Evolutionary conservation across 2,113 vertebrate species (phyloP).

Genomic region (Gopherus evgoodei): DNA sequence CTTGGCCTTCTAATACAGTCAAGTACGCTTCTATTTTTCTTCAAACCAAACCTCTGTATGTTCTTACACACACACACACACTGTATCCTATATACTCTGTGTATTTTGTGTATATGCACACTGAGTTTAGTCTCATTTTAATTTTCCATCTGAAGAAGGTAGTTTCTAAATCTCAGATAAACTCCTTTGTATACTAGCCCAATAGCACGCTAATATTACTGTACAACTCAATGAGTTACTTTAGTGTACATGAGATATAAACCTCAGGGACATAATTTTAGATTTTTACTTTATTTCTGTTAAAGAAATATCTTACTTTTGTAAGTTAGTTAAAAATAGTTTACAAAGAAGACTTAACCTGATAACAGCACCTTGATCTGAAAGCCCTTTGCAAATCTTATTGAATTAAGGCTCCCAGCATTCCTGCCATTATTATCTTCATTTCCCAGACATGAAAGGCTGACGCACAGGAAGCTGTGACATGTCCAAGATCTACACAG

Average conservation of each 20-base stretch:
- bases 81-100: not conserved
- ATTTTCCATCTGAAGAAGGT: not conserved
- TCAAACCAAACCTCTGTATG: not conserved
- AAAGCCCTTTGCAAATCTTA: slow-evolving; percentile 50
- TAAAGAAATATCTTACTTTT: slow-evolving; percentile 31
- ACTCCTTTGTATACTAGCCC: not conserved
- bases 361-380: slow-evolving; percentile 45
- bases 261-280: not conserved
- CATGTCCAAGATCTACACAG: slow-evolving; percentile 35
- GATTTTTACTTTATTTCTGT: slow-evolving; percentile 34
- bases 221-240: slow-evolving; percentile 22
- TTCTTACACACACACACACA: not conserved
- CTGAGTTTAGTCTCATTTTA: slow-evolving; percentile 14
- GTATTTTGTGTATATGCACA: not conserved
- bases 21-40: slow-evolving; percentile 15
- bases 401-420: slow-evolving; percentile 58
- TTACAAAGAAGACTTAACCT: slow-evolving; percentile 44
- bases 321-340: slow-evolving; percentile 23
- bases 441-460: slow-evolving; percentile 46
- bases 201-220: not conserved
- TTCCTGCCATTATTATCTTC: slow-evolving; percentile 58
- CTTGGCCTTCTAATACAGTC: slow-evolving; percentile 48
- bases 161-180: not conserved
- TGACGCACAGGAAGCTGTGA: slow-evolving; percentile 42
- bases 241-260: not conserved